Conservation (phyloP, 2,113 vertebrate genomes). For the Hyperopisus bebe region DNA sequence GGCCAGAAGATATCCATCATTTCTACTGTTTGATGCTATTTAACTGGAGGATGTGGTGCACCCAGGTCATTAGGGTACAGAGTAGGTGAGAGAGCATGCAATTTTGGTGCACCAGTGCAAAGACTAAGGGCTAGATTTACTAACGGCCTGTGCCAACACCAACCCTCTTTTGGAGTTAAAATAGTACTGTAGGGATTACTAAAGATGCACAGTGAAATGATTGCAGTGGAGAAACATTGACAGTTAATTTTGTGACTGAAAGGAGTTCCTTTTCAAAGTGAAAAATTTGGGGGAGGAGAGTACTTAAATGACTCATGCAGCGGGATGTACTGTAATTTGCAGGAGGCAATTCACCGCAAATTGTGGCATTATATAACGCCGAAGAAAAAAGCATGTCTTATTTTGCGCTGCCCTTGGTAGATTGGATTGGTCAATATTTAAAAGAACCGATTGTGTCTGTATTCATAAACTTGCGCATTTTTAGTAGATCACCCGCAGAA, state of each 20-base stretch:
- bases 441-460: not conserved
- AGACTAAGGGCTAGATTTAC: not conserved
- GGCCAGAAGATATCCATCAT: not conserved
- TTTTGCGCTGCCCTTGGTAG: not conserved
- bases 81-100: not conserved
- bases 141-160: not conserved
- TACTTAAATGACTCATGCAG: not conserved
- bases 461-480: not conserved
- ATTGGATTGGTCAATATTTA: not conserved
- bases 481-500: not conserved
- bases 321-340: not conserved
- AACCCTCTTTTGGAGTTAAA: not conserved
- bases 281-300: not conserved
- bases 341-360: not conserved
- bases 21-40: not conserved
- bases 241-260: not conserved
- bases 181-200: not conserved
- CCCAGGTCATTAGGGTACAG: not conserved
- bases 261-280: not conserved
- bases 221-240: not conserved
- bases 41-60: not conserved
- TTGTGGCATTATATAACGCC: not conserved
- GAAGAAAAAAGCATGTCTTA: not conserved
- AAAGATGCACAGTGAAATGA: not conserved
- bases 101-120: not conserved